phyloP scores from a whole-genome alignment of 2,888 invertebrate genomes.

The Didymodactylos carnosus region DNA sequence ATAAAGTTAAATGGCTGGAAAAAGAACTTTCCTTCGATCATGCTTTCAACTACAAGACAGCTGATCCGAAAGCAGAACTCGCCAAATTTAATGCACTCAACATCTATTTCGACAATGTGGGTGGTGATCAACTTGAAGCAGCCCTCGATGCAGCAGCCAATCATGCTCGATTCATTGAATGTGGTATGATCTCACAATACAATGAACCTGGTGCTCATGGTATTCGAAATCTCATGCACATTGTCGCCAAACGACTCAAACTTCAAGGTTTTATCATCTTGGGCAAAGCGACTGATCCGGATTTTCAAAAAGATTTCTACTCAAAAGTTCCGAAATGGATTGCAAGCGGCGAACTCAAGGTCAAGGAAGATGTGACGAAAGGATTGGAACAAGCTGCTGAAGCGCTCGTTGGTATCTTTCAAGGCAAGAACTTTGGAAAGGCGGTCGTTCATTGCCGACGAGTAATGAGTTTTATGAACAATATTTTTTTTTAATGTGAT shows the following conservation, averaged over 20 bases:
- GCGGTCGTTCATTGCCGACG: neutral
- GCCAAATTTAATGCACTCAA: slow-evolving; percentile 48
- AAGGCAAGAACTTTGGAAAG: neutral
- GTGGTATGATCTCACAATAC: neutral
- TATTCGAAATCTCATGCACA: neutral
- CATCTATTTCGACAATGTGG: slow-evolving; percentile 56
- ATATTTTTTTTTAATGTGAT: no score
- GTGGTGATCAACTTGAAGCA: neutral
- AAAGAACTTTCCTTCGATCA: slow-evolving; percentile 48
- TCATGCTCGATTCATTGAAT: neutral
- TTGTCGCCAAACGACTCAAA: neutral
- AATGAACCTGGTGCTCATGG: neutral
- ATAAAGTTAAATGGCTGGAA: slow-evolving; percentile 49
- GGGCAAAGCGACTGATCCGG: neutral
- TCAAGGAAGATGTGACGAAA: neutral
- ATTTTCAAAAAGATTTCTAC: neutral
- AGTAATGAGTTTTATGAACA: neutral
- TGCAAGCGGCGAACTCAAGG: neutral
- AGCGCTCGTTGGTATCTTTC: neutral
- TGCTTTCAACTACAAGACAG: slow-evolving; percentile 52
- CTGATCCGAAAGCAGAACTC: slow-evolving; percentile 40
- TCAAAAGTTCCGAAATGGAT: neutral
- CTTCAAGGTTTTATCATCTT: neutral
- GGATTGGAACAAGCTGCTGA: neutral
- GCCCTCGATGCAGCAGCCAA: neutral